Evolutionary conservation across 2,888 invertebrate genomes (phyloP).

Genomic region (Xylocampa areola): DNA sequence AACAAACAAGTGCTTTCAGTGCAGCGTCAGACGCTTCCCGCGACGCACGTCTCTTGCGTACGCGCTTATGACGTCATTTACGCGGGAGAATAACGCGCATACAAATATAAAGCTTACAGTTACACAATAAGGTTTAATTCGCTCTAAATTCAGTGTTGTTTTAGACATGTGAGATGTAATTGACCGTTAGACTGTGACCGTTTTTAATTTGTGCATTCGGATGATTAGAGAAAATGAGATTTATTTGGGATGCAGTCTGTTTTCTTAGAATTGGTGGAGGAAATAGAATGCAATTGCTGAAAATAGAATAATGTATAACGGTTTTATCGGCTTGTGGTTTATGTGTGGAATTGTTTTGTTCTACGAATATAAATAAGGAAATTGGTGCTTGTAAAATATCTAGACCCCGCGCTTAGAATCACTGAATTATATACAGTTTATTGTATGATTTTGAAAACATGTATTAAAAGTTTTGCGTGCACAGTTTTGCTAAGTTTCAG

Average conservation of each 20-base stretch:
- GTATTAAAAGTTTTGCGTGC: neutral
- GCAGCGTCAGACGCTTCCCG: constrained; percentile 61
- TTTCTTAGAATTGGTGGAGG: constrained; percentile 45
- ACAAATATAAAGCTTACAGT: constrained; percentile 32
- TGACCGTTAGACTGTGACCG: constrained; percentile 61
- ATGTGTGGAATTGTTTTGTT: constrained; percentile 32
- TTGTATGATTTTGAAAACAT: neutral
- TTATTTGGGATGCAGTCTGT: constrained; percentile 44
- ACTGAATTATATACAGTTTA: neutral
- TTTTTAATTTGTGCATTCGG: constrained; percentile 66
- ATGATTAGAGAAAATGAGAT: constrained; percentile 58
- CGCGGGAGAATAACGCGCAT: constrained; percentile 28
- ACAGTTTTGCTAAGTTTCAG: neutral
- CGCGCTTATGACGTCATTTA: constrained; percentile 59
- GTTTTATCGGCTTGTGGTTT: constrained; percentile 37
- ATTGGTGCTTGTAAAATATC: constrained; percentile 3
- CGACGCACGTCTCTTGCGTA: constrained; percentile 56
- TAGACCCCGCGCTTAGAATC: neutral
- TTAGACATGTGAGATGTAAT: constrained; percentile 56
- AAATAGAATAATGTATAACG: constrained; percentile 40
- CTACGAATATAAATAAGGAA: constrained; percentile 36
- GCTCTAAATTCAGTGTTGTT: constrained; percentile 43
- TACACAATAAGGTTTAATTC: constrained; percentile 49
- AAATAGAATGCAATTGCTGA: constrained; percentile 40
- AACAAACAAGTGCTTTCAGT: constrained; percentile 69